These are phyloP conservation scores for Chitala chitala DNA, from an alignment of 2,113 vertebrate genomes.

Conservation along the genomic window DNA sequence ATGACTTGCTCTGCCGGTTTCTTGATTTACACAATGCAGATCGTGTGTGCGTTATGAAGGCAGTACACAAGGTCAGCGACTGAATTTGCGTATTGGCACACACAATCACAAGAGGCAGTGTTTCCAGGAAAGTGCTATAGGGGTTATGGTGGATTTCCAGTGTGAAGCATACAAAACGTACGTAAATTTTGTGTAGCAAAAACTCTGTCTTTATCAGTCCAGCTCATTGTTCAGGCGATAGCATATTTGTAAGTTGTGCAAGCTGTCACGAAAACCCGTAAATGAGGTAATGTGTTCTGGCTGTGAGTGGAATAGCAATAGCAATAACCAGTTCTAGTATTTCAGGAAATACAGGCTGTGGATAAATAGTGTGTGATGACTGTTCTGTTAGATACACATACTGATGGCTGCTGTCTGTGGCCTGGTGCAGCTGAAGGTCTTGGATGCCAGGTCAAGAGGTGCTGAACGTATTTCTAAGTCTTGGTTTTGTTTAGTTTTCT, in stretches of 20 bases:
- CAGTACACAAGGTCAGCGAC: too few relatives aligned
- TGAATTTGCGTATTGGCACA: too few relatives aligned
- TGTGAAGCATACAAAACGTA: too few relatives aligned
- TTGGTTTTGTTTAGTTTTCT: conserved; percentile 2
- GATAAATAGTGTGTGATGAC: neutral
- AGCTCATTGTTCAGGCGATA: too few relatives aligned
- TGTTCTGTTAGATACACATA: neutral
- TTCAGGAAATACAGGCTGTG: conserved; percentile 19
- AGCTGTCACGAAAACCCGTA: neutral
- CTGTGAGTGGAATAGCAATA: neutral
- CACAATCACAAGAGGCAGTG: too few relatives aligned
- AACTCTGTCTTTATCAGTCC: neutral
- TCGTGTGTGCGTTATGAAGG: too few relatives aligned
- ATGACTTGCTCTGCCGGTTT: conserved; percentile 56
- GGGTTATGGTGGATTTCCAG: too few relatives aligned
- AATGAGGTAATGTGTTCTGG: neutral
- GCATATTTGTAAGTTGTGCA: neutral
- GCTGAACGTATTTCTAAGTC: neutral
- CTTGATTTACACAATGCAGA: conserved; percentile 24
- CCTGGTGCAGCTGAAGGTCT: neutral
- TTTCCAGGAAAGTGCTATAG: too few relatives aligned
- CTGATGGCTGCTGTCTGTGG: too few relatives aligned
- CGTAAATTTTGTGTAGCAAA: neutral
- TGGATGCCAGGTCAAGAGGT: neutral
- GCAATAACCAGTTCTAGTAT: conserved; percentile 2